phyloP scores from a whole-genome alignment of 2,888 invertebrate species.

The Empis livida region DNA sequence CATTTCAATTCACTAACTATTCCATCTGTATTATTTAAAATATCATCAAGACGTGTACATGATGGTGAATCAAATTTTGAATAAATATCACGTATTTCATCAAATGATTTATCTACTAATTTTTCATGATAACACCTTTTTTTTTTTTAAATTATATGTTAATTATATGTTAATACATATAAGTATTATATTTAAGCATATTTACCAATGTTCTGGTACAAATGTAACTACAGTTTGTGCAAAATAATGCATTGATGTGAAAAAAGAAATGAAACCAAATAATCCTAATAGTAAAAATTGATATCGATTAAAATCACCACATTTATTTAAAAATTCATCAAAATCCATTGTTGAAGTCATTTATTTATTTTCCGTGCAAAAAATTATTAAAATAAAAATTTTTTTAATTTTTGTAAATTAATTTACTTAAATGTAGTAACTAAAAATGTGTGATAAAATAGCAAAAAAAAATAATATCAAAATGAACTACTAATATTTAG shows the following conservation, averaged over 20 bases:
- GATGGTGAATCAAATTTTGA: slow-evolving; percentile 18
- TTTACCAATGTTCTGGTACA: slow-evolving; percentile 37
- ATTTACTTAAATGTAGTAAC: too few relatives aligned
- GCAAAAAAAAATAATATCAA: too few relatives aligned
- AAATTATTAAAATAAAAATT: too few relatives aligned
- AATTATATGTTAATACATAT: too few relatives aligned
- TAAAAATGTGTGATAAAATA: too few relatives aligned
- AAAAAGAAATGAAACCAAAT: slow-evolving; percentile 40
- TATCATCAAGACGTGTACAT: slow-evolving; percentile 19
- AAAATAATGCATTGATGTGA: slow-evolving; percentile 44
- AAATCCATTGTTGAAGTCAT: slow-evolving; percentile 29
- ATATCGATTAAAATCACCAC: slow-evolving; percentile 41
- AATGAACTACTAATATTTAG: too few relatives aligned
- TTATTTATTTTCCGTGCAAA: too few relatives aligned
- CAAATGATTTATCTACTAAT: slow-evolving; percentile 13
- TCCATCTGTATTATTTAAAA: slow-evolving; percentile 14
- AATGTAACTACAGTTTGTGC: slow-evolving; percentile 44
- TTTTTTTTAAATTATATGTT: too few relatives aligned
- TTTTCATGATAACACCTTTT: slow-evolving; percentile 23
- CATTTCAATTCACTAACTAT: slow-evolving; percentile 20
- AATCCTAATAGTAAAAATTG: slow-evolving; percentile 38
- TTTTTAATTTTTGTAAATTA: too few relatives aligned
- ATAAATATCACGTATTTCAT: slow-evolving; percentile 18
- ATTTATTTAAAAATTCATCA: slow-evolving; percentile 39
- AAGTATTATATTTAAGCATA: background rate